Evolutionary conservation across 2,888 invertebrate species (phyloP).

Genomic region (Drosophila setosimentum): DNA sequence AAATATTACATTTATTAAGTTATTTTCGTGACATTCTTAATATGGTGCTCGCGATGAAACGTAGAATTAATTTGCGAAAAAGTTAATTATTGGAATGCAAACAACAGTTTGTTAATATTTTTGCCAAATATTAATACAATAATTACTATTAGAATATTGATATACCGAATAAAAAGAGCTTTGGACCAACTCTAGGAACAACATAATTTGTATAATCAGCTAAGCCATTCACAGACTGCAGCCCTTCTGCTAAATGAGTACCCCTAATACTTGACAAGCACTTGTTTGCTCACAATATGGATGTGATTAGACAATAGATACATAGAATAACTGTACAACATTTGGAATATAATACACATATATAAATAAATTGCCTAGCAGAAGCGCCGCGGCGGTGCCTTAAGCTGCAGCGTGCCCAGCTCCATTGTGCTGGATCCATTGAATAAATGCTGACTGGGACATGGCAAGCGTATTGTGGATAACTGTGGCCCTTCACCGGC

Average conservation of each 20-base stretch:
- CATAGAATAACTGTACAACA: conserved; percentile 25
- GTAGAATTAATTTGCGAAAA: not conserved
- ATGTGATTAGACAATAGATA: conserved; percentile 26
- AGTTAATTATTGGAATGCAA: conserved; percentile 1
- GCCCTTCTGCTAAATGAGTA: conserved; percentile 3
- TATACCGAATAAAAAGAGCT: not conserved
- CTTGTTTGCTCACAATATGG: conserved; percentile 44
- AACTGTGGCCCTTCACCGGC: conserved; percentile 51
- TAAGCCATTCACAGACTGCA: conserved; percentile 11
- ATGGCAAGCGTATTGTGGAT: conserved; percentile 72
- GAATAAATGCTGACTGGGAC: conserved; percentile 72
- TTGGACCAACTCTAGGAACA: conserved; percentile 8
- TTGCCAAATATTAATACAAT: not conserved
- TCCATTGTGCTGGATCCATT: conserved; percentile 41
- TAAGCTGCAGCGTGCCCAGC: conserved; percentile 81
- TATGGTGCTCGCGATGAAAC: not conserved
- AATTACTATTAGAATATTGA: not conserved
- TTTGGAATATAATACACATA: conserved; percentile 27
- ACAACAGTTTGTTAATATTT: not conserved
- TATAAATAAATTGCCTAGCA: conserved; percentile 48
- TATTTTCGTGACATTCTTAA: conserved; percentile 5
- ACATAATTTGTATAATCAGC: not conserved
- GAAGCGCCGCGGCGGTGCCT: conserved; percentile 84
- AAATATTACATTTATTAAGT: not conserved
- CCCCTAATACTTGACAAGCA: conserved; percentile 47